phyloP scores from a whole-genome alignment of 37 sponge, comb jelly and placozoan genomes.

The Spongilla lacustris region DNA sequence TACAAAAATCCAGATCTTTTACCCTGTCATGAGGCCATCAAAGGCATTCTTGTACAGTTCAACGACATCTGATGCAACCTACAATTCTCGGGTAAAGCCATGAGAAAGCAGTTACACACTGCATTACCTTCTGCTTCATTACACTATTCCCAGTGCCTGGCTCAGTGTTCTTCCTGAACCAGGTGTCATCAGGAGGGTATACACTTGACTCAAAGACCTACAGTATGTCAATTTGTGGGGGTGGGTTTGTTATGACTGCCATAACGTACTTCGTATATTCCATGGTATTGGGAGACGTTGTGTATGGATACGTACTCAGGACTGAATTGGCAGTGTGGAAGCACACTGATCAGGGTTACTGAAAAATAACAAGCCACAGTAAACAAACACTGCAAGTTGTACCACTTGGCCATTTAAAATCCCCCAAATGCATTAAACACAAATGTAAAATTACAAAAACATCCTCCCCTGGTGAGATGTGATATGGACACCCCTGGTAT shows the following conservation, averaged over 20 bases:
- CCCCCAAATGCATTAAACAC: too few relatives aligned
- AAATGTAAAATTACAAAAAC: too few relatives aligned
- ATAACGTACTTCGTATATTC: neutral
- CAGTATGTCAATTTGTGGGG: neutral
- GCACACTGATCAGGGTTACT: slow-evolving; percentile 36
- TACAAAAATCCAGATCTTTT: neutral
- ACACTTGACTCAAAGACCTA: slow-evolving; percentile 19
- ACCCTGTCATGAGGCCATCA: neutral
- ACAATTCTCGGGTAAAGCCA: neutral
- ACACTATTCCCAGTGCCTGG: slow-evolving; percentile 1
- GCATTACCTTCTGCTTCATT: neutral
- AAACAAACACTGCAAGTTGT: too few relatives aligned
- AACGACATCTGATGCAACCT: slow-evolving; percentile 10
- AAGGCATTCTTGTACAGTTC: slow-evolving; percentile 34
- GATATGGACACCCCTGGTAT: too few relatives aligned
- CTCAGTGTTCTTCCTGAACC: slow-evolving; percentile 24
- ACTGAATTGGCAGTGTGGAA: slow-evolving; percentile 54
- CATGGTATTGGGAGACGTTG: neutral
- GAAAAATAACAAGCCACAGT: neutral
- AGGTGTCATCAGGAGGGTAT: slow-evolving; percentile 47
- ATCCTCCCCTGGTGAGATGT: too few relatives aligned
- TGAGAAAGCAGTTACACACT: neutral
- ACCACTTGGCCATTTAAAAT: too few relatives aligned
- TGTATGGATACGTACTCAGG: slow-evolving; percentile 23
- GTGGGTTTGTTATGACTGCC: neutral